Evolutionary conservation across 2,888 invertebrate genomes (phyloP), one percentile per base, ranked within the genome.

Genomic region (Diarsia rubi): DNA sequence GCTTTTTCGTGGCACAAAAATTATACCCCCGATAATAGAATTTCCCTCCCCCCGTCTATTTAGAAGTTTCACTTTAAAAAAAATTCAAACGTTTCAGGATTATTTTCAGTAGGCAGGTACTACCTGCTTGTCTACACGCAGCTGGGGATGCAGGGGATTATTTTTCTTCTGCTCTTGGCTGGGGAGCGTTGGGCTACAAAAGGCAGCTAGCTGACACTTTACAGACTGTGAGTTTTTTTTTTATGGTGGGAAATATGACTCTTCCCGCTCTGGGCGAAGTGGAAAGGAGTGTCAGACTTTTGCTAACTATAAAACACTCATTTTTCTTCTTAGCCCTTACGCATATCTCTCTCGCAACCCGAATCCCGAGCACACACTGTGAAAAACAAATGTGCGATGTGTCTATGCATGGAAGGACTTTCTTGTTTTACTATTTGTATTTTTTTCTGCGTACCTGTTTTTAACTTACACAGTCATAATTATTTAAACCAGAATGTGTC

Each of bases 141-240:
- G 19, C 27, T 16, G 81, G 79, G 14, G 42, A 64, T 3, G n/a
- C 65, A 31, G 52, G 19, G 27, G 2, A 52, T 0, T 2, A 65
- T 24, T 3, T 1, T 12, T 24, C 52, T 27, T 59, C 24, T 11
- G 78, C 71, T 3, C 70, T 70, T 9, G 83, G 79, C 11, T 79
- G 79, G 79, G 83, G 79, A 24, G 83, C 83, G 2, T 47, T 79
- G 14, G 79, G 79, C 9, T 24, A 78, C 37, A 78, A 31, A 37
- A 59, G 6, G 31, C 47, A 70, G 31, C 24, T 78, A 19, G 83
- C 79, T 19, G 83, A 78, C 2, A 68, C 24, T n/a, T 71, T 80
- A 42, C 79, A 80, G 16, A 57, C 69, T 37, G 79, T 79, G 21
- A 79, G 69, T 9, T 2, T 24, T 60, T 37, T 19, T 24, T 69